phyloP scores from a whole-genome alignment of 2,113 vertebrate genomes.

The Leuciscus idus region DNA sequence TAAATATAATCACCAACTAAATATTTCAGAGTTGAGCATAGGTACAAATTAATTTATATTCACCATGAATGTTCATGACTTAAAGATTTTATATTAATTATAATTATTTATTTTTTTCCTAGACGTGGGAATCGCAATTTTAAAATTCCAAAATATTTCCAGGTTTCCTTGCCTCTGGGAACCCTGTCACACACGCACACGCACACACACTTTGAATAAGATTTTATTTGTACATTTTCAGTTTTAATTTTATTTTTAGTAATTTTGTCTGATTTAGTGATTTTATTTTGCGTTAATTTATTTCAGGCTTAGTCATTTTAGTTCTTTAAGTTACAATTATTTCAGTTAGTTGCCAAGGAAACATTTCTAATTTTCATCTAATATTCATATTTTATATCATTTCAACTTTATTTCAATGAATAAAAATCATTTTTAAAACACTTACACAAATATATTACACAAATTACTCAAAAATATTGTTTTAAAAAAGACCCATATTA shows the following conservation, averaged over 20 bases:
- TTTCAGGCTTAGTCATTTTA: not conserved
- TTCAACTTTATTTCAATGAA: not conserved
- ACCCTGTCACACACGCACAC: not conserved
- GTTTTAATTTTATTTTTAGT: not conserved
- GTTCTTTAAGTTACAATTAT: not conserved
- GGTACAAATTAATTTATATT: not conserved
- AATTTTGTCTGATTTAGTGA: not conserved
- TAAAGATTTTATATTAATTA: not conserved
- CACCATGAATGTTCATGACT: not conserved
- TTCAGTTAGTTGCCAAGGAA: not conserved
- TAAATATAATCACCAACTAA: not conserved
- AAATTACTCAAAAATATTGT: not conserved
- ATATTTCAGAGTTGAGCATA: not conserved
- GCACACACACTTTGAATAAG: not conserved
- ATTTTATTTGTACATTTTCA: not conserved
- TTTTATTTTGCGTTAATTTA: not conserved
- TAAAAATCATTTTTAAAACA: not conserved
- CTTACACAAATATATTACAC: not conserved
- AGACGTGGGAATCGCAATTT: not conserved
- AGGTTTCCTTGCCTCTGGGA: not conserved
- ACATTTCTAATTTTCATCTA: not conserved
- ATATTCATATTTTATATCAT: not conserved
- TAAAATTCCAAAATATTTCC: not conserved
- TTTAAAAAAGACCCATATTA: not conserved
- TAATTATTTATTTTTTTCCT: no score